These are phyloP conservation scores for Drosophila lini DNA, from an alignment of 1,140 invertebrate genomes.

Conservation along the genomic window DNA sequence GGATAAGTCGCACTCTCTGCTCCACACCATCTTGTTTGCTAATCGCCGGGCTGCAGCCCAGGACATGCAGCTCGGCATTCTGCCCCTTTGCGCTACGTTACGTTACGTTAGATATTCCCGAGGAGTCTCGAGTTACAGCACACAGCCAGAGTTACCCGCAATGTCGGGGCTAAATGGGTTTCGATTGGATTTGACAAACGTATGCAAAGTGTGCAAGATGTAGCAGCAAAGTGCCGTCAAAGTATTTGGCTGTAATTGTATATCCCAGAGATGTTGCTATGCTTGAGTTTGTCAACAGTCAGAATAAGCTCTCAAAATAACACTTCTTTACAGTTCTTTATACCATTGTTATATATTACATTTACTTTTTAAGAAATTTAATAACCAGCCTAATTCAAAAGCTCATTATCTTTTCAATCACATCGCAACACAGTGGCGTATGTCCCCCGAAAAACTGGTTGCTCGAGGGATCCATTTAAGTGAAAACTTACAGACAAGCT, in stretches of 20 bases:
- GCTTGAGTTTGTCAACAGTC: neutral
- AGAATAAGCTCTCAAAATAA: neutral
- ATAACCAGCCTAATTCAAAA: neutral
- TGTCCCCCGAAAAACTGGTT: constrained; percentile 40
- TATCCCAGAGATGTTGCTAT: neutral
- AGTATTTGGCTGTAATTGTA: constrained; percentile 40
- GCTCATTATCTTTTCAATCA: constrained; percentile 5
- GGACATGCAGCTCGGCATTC: constrained; percentile 18
- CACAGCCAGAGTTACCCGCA: neutral
- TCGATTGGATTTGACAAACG: constrained; percentile 45
- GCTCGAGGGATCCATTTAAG: constrained; percentile 33
- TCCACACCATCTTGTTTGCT: constrained; percentile 65
- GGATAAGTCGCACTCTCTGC: constrained; percentile 53
- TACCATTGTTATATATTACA: neutral
- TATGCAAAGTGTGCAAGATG: constrained; percentile 42
- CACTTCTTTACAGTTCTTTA: neutral
- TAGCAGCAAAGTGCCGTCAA: constrained; percentile 29
- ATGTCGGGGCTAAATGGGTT: constrained; percentile 23
- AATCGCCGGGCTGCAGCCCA: constrained; percentile 55
- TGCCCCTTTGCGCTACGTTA: constrained; percentile 3
- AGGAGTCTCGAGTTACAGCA: constrained; percentile 61
- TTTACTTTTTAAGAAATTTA: neutral
- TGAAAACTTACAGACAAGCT: constrained; percentile 37
- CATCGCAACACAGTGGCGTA: neutral
- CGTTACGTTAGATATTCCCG: constrained; percentile 49